phyloP scores from a whole-genome alignment of 2,888 invertebrate species.

The Synanthedon vespiformis region DNA sequence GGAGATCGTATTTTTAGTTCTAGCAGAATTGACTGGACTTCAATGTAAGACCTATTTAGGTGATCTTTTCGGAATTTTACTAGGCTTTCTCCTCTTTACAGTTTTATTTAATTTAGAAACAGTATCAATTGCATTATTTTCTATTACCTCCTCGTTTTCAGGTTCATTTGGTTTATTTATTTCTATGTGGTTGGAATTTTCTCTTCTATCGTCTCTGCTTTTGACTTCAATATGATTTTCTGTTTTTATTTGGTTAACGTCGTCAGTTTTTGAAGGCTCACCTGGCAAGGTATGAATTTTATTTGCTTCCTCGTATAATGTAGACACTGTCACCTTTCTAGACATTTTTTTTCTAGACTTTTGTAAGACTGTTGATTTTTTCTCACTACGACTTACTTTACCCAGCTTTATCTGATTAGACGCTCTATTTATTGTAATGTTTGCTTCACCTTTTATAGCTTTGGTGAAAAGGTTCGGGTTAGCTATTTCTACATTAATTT shows the following conservation, averaged over 20 bases:
- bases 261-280: too few relatives aligned
- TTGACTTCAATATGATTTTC: too few relatives aligned
- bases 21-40: background rate
- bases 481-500: conserved; percentile 16
- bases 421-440: background rate
- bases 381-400: background rate
- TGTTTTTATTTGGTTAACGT: too few relatives aligned
- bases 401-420: background rate
- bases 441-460: background rate
- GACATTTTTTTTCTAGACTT: background rate
- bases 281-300: too few relatives aligned
- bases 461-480: conserved; percentile 1
- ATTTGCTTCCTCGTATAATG: background rate
- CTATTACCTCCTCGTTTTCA: too few relatives aligned
- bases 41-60: conserved; percentile 5
- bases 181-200: too few relatives aligned
- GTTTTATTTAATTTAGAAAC: background rate
- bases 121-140: background rate
- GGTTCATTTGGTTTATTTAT: too few relatives aligned
- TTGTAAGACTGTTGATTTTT: background rate
- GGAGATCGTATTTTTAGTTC: background rate
- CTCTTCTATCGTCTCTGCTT: too few relatives aligned
- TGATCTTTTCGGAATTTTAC: conserved; percentile 28
- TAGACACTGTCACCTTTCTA: background rate
- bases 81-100: conserved; percentile 8